Conservation (phyloP, 2,113 vertebrate species). For the Pangasianodon hypophthalmus region DNA sequence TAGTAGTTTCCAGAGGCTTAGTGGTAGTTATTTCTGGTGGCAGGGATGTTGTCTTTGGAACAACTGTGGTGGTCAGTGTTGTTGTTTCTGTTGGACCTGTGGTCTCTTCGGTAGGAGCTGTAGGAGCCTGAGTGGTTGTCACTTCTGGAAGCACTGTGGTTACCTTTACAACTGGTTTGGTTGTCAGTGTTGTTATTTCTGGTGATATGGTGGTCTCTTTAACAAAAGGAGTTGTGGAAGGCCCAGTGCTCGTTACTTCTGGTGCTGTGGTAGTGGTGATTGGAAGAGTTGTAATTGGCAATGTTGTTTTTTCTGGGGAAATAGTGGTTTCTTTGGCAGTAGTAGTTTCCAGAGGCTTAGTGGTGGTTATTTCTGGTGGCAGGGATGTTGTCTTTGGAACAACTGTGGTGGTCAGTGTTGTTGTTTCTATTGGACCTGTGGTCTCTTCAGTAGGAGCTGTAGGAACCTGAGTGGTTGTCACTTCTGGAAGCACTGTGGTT, state of each 20-base stretch:
- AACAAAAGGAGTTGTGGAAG: too few species aligned
- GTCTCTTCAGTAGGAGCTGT: not conserved
- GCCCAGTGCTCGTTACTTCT: not conserved
- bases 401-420: not conserved
- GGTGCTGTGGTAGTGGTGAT: not conserved
- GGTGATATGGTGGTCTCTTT: not conserved
- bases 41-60: not conserved
- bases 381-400: not conserved
- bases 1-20: not conserved
- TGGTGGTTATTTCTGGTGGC: not conserved
- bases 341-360: not conserved
- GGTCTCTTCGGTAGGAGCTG: not conserved
- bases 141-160: not conserved
- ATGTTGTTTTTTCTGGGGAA: conserved; percentile 7
- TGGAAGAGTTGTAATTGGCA: not conserved
- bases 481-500: not conserved
- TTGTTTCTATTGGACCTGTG: not conserved
- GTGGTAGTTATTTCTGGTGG: not conserved
- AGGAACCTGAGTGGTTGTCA: not conserved
- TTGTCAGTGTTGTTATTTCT: conserved; percentile 8
- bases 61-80: not conserved
- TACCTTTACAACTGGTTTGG: not conserved
- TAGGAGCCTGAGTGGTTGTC: not conserved
- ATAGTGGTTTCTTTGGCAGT: not conserved
- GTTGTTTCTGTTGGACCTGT: not conserved